Evolutionary conservation across 2,113 vertebrate genomes (phyloP), one percentile per base, ranked within the genome.

Genomic region (Pteropus alecto): DNA sequence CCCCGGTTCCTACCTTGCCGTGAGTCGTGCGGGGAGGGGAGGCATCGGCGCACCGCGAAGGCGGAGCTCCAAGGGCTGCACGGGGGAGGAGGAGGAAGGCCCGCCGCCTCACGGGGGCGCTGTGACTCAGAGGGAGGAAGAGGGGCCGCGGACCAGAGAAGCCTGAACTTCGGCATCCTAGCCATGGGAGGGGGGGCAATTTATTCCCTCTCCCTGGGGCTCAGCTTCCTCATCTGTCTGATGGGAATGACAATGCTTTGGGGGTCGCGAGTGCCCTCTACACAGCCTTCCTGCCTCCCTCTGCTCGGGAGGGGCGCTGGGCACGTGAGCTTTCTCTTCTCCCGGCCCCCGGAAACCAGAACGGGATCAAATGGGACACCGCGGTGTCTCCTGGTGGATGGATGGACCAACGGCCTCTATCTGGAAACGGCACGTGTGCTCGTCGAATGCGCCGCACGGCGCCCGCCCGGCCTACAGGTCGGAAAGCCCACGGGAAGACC

Each of bases 171-270:
- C 84, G 82, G 46, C 86, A 85, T 48, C 38, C n/a, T 33, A 14
- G 77, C 67, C 54, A 58, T 0, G 43, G 94, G 82, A 93, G 67
- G 71, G 19, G 35, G 73, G 33, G 63, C 33, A 38, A 67, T 48
- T 41, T 35, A 35, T 15, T 82, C 33, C 22, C 58, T 67, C 84
- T 84, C 91, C 82, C 71, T 33, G 30, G 63, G 33, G 67, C 41
- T 96, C 68, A 24, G 90, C 91, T 81, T 94, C 82, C 78, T 87
- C 60, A 71, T 77, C 87, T 61, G n/a, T 86, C 73, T 79, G 61
- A 67, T 35, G 54, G 65, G 67, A 68, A 81, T 30, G 65, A 60
- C 30, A 71, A 54, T 3, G 46, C 46, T 48, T 22, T 28, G 58
- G 82, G 26, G 85, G 43, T 74, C 35, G 77, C 79, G 48, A 61